Conservation (phyloP, 2,888 invertebrate genomes). For the Habroteleia sp. region DNA sequence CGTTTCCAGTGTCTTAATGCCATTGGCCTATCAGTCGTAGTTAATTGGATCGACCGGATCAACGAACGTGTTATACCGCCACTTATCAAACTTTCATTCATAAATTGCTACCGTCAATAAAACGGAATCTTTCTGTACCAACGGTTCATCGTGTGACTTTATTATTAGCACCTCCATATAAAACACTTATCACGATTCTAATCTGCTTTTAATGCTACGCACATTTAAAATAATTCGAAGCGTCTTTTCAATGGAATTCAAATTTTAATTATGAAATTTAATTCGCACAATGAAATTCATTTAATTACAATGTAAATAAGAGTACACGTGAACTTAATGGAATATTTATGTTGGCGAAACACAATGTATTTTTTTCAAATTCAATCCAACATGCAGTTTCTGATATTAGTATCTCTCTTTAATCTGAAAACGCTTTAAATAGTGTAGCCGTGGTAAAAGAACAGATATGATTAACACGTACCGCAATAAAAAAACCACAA, state of each 20-base stretch:
- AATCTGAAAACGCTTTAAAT: too few relatives aligned
- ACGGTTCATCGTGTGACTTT: constrained; percentile 32
- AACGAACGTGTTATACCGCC: constrained; percentile 65
- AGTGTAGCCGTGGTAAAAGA: too few relatives aligned
- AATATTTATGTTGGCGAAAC: too few relatives aligned
- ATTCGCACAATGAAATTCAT: too few relatives aligned
- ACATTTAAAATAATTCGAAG: background rate
- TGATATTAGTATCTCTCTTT: too few relatives aligned
- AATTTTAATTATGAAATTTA: too few relatives aligned
- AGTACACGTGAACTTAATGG: too few relatives aligned
- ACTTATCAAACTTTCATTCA: constrained; percentile 61
- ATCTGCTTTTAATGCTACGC: constrained; percentile 3
- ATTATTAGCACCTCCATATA: constrained; percentile 28
- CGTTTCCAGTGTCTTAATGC: constrained; percentile 50
- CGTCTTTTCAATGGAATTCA: background rate
- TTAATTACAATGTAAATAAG: too few relatives aligned
- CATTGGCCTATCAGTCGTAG: constrained; percentile 60
- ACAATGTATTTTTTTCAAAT: too few relatives aligned
- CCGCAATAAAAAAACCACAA: too few relatives aligned
- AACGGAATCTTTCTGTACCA: constrained; percentile 40
- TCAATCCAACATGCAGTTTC: too few relatives aligned
- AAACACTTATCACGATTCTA: constrained; percentile 23
- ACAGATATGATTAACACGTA: too few relatives aligned
- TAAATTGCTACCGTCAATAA: constrained; percentile 57
- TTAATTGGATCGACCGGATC: constrained; percentile 71